Base-by-base conservation (phyloP, 2,797 vertebrate species). In the Neoniphon sammara region DNA sequence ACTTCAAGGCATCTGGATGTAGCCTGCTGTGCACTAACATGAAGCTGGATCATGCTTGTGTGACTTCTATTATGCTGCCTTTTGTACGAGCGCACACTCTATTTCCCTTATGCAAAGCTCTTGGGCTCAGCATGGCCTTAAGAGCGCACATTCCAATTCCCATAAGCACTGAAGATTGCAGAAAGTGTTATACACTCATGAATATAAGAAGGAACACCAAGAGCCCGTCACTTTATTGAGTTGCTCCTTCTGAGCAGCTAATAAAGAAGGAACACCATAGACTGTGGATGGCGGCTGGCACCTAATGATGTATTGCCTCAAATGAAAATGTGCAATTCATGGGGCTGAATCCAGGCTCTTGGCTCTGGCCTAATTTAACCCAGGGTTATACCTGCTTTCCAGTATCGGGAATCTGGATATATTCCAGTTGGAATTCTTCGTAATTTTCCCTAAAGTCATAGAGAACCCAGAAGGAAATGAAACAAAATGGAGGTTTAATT, bases 281-380 rank as follows among this genome's bases (percentile, higher is more conserved):
- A 75, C 67, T 61, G 21, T 52, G 9, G 61, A 75, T 70, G 73
- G 69, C 68, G 64, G 54, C 11, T 46, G 6, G 73, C 80, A 64
- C 82, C 74, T 88, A 83, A 86, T 91, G 82, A 87, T 54, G 76
- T 81, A 61, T 80, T 59, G 75, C 83, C 72, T 85, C 53, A 52
- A 83, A 89, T 49, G 75, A 82, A 87, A 86, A 83, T 82, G 66
- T 82, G 63, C 76, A 84, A 81, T 80, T 80, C 78, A 82, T 79
- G 46, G 68, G 73, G 73, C 65, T 74, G 81, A 83, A 87, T 76
- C 73, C 79, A 75, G 21, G 50, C 82, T 86, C 36, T 73, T 61
- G 61, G 73, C 78, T 81, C 75, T 20, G 77, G 61, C 66, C 75
- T 78, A 70, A 85, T 83, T 90, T 82, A 82, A 85, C 80, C 86